phyloP scores from a whole-genome alignment of 2,113 vertebrate species.

The Bubo bubo region DNA sequence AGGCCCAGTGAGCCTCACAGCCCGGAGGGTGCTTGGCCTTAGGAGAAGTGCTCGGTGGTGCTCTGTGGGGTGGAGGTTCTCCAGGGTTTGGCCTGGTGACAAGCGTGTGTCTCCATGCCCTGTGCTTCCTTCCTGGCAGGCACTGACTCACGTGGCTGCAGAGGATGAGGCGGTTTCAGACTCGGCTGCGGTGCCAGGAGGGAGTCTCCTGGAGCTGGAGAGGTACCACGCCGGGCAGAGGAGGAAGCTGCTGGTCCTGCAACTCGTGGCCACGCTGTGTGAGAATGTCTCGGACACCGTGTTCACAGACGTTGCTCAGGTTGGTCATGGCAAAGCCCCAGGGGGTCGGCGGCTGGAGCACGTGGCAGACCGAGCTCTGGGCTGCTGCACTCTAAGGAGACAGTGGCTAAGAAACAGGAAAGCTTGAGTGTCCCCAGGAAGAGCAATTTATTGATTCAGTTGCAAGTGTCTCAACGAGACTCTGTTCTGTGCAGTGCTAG shows the following conservation, averaged over 20 bases:
- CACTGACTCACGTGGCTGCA: conserved; percentile 77
- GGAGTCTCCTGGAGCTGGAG: conserved; percentile 83
- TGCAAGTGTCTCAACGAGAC: background rate
- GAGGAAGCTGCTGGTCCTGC: conserved; percentile 82
- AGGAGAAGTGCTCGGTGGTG: background rate
- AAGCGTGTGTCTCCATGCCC: accelerated
- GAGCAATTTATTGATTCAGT: background rate
- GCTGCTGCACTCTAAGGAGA: background rate
- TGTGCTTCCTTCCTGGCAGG: conserved; percentile 65
- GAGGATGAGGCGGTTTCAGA: conserved; percentile 54
- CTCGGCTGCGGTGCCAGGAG: background rate
- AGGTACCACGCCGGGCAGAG: conserved; percentile 46
- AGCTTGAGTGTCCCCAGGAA: background rate
- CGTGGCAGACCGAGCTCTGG: accelerated
- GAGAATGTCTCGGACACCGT: conserved; percentile 83
- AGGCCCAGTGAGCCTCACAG: background rate
- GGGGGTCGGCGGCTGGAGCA: accelerated
- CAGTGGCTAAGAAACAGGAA: background rate
- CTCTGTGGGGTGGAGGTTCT: background rate
- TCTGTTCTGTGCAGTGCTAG: too few species aligned
- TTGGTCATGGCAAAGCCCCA: background rate
- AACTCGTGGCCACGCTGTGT: conserved; percentile 84
- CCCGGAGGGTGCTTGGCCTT: background rate
- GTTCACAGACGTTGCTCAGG: conserved; percentile 86
- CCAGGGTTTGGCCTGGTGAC: background rate